Conservation (phyloP, 2,113 vertebrate species). For the Cranoglanis bouderius region DNA sequence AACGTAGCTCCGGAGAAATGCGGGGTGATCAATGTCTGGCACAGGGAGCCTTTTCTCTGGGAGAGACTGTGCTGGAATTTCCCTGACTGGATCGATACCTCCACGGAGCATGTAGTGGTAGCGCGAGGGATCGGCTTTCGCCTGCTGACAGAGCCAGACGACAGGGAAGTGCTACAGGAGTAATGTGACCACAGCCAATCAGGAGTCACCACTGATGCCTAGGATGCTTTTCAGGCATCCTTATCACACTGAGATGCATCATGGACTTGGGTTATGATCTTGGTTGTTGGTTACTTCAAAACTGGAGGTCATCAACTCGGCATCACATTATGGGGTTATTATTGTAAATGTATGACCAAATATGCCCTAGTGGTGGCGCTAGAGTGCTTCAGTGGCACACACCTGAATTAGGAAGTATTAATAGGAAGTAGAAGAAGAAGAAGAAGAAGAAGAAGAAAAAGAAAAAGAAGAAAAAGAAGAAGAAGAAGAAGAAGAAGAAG, state of each 20-base stretch:
- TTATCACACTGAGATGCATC: background rate
- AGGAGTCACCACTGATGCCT: background rate
- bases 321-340: background rate
- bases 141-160: background rate
- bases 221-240: background rate
- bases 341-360: background rate
- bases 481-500: background rate
- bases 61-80: conserved; percentile 52
- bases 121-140: conserved; percentile 54
- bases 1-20: conserved; percentile 19
- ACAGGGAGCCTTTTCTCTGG: conserved; percentile 34
- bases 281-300: too few species aligned
- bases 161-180: background rate
- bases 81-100: conserved; percentile 55
- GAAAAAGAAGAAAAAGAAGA: background rate
- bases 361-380: background rate
- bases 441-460: background rate
- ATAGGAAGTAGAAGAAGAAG: background rate
- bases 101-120: conserved; percentile 32
- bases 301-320: too few species aligned
- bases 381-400: background rate
- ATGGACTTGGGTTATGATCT: background rate
- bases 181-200: background rate
- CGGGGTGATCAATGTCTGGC: conserved; percentile 36
- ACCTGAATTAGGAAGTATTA: background rate